These are phyloP conservation scores for Liodrosophila aerea DNA, from an alignment of 2,888 invertebrate species.

Conservation along the genomic window DNA sequence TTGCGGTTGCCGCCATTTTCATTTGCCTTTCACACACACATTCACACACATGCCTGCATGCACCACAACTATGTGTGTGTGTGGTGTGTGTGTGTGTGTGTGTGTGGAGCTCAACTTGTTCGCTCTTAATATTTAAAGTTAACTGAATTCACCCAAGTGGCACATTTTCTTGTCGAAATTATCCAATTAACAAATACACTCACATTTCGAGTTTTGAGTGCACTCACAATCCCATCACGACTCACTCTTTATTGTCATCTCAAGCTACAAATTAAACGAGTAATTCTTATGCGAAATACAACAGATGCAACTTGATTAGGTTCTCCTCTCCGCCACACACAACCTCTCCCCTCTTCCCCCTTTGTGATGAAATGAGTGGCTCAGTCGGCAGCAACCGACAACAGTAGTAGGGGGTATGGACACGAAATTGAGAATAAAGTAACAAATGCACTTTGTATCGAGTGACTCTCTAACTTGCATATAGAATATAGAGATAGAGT, in stretches of 20 bases:
- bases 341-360: no score
- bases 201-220: conserved; percentile 1
- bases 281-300: no score
- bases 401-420: no score
- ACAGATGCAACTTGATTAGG: no score
- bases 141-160: conserved; percentile 46
- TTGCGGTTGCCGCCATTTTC: conserved; percentile 71
- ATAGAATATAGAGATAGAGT: no score
- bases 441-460: no score
- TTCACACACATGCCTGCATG: conserved; percentile 1
- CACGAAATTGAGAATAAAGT: no score
- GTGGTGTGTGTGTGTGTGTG: conserved; percentile 5
- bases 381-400: no score
- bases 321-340: no score
- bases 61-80: background rate
- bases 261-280: no score
- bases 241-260: background rate
- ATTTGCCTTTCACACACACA: conserved; percentile 29
- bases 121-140: conserved; percentile 69
- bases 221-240: conserved; percentile 6
- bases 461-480: no score
- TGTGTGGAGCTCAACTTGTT: conserved; percentile 32
- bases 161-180: conserved; percentile 28
- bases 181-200: conserved; percentile 48
- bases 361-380: no score